These are phyloP conservation scores for Stegodyphus mimosarum DNA, from an alignment of 1,140 invertebrate species.

Conservation along the genomic window DNA sequence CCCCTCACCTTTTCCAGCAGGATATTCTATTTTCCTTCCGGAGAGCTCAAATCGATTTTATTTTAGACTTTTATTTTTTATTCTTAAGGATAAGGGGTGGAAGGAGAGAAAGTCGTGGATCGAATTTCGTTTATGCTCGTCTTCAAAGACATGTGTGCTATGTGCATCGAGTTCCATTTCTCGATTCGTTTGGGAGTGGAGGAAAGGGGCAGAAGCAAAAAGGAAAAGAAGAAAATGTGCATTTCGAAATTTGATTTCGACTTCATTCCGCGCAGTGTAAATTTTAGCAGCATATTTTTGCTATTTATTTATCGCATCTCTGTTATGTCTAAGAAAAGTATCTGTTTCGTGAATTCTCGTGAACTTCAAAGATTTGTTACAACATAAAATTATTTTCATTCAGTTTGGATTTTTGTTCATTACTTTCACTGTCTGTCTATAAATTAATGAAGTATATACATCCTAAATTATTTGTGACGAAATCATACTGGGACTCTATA, in stretches of 20 bases:
- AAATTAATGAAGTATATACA: no score
- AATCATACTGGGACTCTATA: no score
- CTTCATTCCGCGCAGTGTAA: conserved; percentile 19
- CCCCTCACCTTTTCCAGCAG: conserved; percentile 29
- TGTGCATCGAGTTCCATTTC: no score
- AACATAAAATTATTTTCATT: no score
- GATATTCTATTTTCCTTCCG: conserved; percentile 45
- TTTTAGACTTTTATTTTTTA: conserved; percentile 23
- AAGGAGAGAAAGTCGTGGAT: conserved; percentile 27
- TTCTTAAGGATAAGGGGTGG: not conserved
- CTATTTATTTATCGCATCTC: not conserved
- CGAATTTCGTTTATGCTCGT: conserved; percentile 51
- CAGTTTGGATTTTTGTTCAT: no score
- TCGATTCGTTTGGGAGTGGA: not conserved
- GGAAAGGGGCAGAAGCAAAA: conserved; percentile 21
- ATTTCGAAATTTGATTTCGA: conserved; percentile 45
- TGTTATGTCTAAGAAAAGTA: no score
- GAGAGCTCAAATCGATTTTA: conserved; percentile 43
- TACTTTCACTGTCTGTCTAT: no score
- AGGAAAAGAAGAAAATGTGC: conserved; percentile 35
- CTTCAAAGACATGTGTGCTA: conserved; percentile 38
- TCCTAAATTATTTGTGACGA: no score
- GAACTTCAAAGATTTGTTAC: no score
- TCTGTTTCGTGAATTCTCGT: no score
- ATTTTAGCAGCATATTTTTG: conserved; percentile 33